A percentile compares a stretch with the other conserved stretches of the same genome.
Evolutionary conservation across 1,140 invertebrate species (phyloP).

Genomic region (Drosophila lacteicornis): DNA sequence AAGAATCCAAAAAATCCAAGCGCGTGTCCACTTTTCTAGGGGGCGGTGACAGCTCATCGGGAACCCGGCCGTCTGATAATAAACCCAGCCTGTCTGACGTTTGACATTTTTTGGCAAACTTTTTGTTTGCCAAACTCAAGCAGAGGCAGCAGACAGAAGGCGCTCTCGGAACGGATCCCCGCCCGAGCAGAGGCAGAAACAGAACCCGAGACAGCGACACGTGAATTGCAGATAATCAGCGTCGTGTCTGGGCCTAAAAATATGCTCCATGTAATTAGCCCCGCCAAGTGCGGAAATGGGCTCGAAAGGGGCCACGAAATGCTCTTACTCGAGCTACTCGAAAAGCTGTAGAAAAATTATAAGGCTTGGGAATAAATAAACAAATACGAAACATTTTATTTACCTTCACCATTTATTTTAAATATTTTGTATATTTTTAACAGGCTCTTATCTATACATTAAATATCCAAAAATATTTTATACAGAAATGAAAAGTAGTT

Average conservation of each 20-base stretch:
- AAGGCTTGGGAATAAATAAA: background rate
- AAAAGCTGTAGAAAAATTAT: background rate
- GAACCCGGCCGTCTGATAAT: constrained; percentile 50
- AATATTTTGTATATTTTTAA: background rate
- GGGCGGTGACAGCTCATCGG: constrained; percentile 40
- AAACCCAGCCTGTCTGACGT: constrained; percentile 47
- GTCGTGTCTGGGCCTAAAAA: constrained; percentile 78
- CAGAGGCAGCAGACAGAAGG: constrained; percentile 14
- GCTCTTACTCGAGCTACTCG: background rate
- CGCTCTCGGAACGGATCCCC: background rate
- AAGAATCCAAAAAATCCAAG: background rate
- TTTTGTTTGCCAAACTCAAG: constrained; percentile 52
- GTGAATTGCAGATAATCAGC: constrained; percentile 79
- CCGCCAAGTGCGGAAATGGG: constrained; percentile 51
- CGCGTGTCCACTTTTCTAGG: constrained; percentile 29
- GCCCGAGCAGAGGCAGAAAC: constrained; percentile 18
- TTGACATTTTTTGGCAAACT: constrained; percentile 63
- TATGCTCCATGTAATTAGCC: constrained; percentile 82
- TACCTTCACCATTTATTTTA: too few relatives aligned
- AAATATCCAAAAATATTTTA: too few relatives aligned
- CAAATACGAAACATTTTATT: background rate
- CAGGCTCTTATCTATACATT: too few relatives aligned
- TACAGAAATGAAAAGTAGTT: too few relatives aligned
- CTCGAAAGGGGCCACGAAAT: background rate
- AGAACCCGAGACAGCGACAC: constrained; percentile 53